Conservation (phyloP, 2,888 invertebrate species). For the Saturnia japonica region DNA sequence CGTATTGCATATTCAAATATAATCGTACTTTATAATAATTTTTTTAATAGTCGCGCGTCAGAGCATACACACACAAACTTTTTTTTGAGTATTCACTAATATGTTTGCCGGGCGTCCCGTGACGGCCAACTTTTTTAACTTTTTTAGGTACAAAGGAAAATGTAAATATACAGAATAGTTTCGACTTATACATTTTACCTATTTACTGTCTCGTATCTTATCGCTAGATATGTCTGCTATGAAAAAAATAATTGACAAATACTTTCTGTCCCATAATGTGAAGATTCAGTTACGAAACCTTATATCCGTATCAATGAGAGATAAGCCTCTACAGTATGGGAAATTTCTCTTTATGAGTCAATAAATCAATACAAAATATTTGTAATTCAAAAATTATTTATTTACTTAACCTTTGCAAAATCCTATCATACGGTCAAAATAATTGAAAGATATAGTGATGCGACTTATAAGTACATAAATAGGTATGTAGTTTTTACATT, state of each 20-base stretch:
- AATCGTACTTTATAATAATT: too few species aligned
- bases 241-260: conserved; percentile 1
- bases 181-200: too few species aligned
- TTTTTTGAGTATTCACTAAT: too few species aligned
- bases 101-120: too few species aligned
- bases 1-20: too few species aligned
- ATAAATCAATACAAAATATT: neutral
- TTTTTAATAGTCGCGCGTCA: too few species aligned
- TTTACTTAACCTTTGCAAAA: neutral
- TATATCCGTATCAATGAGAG: conserved; percentile 4
- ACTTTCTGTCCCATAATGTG: neutral
- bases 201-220: conserved; percentile 2
- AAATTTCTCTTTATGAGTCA: neutral
- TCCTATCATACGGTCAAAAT: too few species aligned
- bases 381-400: neutral
- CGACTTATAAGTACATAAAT: too few species aligned
- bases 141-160: neutral
- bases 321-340: neutral
- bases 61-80: too few species aligned
- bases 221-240: neutral
- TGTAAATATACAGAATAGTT: neutral
- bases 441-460: too few species aligned
- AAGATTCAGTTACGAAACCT: conserved; percentile 14
- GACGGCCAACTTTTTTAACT: too few species aligned
- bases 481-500: too few species aligned